Evolutionary conservation across 2,113 vertebrate species (phyloP).

Genomic region (Noctilio leporinus): DNA sequence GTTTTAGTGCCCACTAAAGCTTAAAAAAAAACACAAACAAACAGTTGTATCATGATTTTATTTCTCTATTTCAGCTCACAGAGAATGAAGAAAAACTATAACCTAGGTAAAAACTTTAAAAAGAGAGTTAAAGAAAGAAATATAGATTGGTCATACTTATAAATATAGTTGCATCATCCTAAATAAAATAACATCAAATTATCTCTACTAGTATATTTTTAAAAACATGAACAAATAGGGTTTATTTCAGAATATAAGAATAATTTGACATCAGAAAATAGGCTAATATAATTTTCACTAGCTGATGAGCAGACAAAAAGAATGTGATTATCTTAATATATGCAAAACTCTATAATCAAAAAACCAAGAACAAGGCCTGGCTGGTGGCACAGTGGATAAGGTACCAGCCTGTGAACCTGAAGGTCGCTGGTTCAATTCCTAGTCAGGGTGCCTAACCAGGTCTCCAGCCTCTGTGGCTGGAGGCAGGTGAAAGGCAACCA

Average conservation of each 20-base stretch:
- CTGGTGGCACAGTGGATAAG: too few relatives aligned
- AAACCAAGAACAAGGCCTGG: neutral
- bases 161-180: neutral
- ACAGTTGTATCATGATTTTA: neutral
- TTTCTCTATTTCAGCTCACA: neutral
- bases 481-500: too few relatives aligned
- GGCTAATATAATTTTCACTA: neutral
- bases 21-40: conserved; percentile 31
- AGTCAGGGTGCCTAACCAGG: too few relatives aligned
- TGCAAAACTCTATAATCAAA: neutral
- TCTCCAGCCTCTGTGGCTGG: too few relatives aligned
- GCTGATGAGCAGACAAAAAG: neutral
- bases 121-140: neutral
- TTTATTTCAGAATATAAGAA: neutral
- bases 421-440: too few relatives aligned
- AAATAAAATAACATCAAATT: neutral
- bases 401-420: too few relatives aligned
- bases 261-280: conserved; percentile 3
- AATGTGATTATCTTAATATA: conserved; percentile 8
- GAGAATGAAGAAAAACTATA: neutral
- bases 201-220: neutral
- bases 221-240: neutral
- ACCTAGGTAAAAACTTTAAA: neutral
- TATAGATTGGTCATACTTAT: neutral
- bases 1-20: neutral